These are phyloP conservation scores for Emydocephalus ijimae DNA, from an alignment of 2,113 vertebrate species.

Conservation along the genomic window DNA sequence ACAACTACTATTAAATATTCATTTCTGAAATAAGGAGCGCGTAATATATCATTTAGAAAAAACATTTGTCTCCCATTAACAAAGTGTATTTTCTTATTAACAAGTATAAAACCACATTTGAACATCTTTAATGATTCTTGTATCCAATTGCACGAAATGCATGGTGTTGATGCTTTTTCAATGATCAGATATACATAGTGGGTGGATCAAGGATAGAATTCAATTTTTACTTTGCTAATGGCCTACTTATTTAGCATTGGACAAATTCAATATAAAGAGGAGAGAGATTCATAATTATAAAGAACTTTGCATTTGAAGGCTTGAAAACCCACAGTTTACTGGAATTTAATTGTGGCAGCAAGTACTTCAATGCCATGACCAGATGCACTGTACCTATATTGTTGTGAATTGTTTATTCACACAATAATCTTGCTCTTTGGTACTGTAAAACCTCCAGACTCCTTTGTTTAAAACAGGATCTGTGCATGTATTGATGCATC, in stretches of 20 bases:
- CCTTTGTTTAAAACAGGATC: conserved; percentile 48
- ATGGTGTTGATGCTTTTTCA: conserved; percentile 42
- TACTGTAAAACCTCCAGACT: conserved; percentile 51
- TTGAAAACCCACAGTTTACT: background rate
- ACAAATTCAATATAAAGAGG: background rate
- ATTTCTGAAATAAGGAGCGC: conserved; percentile 67
- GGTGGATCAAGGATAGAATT: conserved; percentile 23
- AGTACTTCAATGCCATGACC: conserved; percentile 12
- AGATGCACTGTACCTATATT: background rate
- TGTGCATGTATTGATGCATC: conserved; percentile 18
- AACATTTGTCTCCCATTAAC: conserved; percentile 30
- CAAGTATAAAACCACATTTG: background rate
- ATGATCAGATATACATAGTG: conserved; percentile 5
- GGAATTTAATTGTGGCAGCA: background rate
- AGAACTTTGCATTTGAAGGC: conserved; percentile 11
- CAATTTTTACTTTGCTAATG: conserved; percentile 41
- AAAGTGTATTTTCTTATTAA: conserved; percentile 32
- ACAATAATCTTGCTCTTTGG: conserved; percentile 40
- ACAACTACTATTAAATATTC: conserved; percentile 71
- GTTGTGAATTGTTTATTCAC: conserved; percentile 27
- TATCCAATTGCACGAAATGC: conserved; percentile 48
- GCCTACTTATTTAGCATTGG: conserved; percentile 26
- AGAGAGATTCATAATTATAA: conserved; percentile 22
- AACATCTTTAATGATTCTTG: conserved; percentile 31
- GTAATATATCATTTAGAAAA: conserved; percentile 60